Percentiles rank a stretch among this genome's conserved stretches.
Conservation (phyloP, 2,113 vertebrate genomes). For the Acanthisitta chloris region DNA sequence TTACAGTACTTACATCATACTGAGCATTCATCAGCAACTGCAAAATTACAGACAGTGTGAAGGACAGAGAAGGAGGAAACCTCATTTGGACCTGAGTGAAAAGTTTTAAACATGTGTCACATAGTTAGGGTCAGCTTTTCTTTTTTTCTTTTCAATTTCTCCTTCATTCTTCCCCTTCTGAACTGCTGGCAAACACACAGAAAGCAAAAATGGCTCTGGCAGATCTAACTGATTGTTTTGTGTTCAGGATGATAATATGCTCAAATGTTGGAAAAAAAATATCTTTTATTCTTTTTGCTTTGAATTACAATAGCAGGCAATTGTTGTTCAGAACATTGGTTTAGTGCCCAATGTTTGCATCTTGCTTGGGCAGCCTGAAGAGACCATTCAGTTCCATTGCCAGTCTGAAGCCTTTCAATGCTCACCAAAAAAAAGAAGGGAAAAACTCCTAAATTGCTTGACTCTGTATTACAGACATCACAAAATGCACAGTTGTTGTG, state of each 20-base stretch:
- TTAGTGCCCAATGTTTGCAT: not conserved
- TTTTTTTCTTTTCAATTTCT: not conserved
- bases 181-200: not conserved
- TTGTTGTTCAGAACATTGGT: not conserved
- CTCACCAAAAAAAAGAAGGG: not conserved
- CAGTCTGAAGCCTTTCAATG: not conserved
- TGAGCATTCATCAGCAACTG: not conserved
- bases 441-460: not conserved
- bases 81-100: not conserved
- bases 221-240: not conserved
- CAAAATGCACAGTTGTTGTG: not conserved
- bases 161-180: not conserved
- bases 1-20: not conserved
- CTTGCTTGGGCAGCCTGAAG: not conserved
- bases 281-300: not conserved
- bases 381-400: not conserved
- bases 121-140: not conserved
- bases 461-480: not conserved
- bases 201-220: not conserved
- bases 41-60: not conserved
- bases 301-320: not conserved
- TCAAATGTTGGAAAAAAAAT: not conserved
- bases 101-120: not conserved
- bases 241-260: not conserved
- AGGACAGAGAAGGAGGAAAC: not conserved